phyloP scores from a whole-genome alignment of 1,140 invertebrate species.

The Gerris buenoi region DNA sequence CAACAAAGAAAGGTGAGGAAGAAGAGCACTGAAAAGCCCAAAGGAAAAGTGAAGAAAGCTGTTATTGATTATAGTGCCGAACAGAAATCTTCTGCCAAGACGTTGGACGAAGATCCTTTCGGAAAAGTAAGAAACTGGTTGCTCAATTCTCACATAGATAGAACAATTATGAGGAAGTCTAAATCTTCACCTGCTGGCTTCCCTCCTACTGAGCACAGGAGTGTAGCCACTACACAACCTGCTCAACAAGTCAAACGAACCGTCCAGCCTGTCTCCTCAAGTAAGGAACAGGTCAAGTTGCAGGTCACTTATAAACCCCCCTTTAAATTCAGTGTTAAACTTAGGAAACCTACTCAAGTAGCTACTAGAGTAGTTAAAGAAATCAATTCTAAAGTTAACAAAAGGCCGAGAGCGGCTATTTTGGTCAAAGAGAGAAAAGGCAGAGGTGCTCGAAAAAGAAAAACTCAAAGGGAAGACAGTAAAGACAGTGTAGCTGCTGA shows the following conservation, averaged over 20 bases:
- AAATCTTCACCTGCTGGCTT: constrained; percentile 53
- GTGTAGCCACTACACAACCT: background rate
- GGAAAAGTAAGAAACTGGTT: constrained; percentile 72
- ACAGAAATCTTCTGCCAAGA: constrained; percentile 24
- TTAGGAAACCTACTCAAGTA: constrained; percentile 33
- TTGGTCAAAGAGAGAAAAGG: constrained; percentile 15
- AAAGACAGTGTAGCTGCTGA: constrained; percentile 7
- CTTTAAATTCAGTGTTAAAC: constrained; percentile 65
- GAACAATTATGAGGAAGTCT: constrained; percentile 38
- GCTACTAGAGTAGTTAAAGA: constrained; percentile 21
- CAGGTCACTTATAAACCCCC: constrained; percentile 74
- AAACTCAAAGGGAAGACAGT: constrained; percentile 1
- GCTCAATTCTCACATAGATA: constrained; percentile 43
- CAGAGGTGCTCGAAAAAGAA: constrained; percentile 12
- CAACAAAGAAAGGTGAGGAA: constrained; percentile 13
- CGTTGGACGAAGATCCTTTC: constrained; percentile 46
- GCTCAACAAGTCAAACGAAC: background rate
- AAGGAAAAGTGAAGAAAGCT: background rate
- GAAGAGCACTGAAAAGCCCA: constrained; percentile 18
- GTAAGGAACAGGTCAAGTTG: constrained; percentile 49
- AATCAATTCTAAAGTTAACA: constrained; percentile 17
- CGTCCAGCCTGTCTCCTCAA: constrained; percentile 1
- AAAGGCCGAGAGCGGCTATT: constrained; percentile 14
- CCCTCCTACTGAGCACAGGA: constrained; percentile 11
- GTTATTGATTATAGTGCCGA: constrained; percentile 58